Conservation (phyloP, 2,888 invertebrate genomes). For the Digitonthophagus gazella region DNA sequence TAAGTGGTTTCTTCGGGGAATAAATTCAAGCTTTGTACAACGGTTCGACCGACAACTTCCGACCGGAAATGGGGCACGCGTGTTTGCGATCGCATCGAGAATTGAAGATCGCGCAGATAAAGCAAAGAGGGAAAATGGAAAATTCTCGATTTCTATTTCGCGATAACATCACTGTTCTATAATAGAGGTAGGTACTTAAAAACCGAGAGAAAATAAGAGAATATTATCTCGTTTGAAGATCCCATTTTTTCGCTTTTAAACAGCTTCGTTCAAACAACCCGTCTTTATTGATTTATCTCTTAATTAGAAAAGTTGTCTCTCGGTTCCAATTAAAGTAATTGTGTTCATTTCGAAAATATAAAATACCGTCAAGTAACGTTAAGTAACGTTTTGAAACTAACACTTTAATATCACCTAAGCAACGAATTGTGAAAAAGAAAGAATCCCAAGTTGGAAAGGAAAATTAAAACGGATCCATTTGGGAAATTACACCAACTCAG, state of each 20-base stretch:
- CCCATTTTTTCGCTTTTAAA: not conserved
- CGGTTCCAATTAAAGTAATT: not conserved
- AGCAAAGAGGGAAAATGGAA: not conserved
- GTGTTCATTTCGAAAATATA: too few species aligned
- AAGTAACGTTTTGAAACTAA: not conserved
- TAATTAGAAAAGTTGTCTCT: not conserved
- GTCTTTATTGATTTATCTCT: not conserved
- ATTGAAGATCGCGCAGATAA: not conserved
- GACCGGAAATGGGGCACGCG: not conserved
- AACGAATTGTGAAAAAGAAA: not conserved
- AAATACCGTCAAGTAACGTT: not conserved
- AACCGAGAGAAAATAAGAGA: not conserved
- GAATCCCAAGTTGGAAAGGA: not conserved
- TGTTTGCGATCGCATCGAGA: not conserved
- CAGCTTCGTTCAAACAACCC: not conserved
- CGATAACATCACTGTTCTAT: not conserved
- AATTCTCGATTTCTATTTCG: not conserved
- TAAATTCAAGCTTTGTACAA: not conserved
- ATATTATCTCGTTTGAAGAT: not conserved
- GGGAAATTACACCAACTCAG: not conserved
- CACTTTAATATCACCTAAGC: not conserved
- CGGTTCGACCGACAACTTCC: not conserved
- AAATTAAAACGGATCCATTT: not conserved
- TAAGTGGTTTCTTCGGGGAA: not conserved
- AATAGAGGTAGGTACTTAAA: not conserved